Conservation (phyloP, 1,140 invertebrate species). For the Orchestia grillus region DNA sequence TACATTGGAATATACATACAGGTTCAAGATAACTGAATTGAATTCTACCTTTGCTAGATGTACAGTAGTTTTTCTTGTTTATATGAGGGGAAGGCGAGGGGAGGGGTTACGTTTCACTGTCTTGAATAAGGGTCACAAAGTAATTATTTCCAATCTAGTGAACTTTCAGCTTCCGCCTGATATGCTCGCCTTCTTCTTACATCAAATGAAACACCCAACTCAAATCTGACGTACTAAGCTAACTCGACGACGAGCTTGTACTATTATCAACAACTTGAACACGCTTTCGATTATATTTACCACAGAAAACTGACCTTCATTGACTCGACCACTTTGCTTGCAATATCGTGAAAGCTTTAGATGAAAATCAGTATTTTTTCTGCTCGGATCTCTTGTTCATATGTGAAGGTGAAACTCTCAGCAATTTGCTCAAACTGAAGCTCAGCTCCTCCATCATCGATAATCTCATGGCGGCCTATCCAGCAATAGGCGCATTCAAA, state of each 20-base stretch:
- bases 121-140: background rate
- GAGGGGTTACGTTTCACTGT: too few relatives aligned
- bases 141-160: background rate
- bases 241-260: background rate
- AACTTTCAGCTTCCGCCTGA: background rate
- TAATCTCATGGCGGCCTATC: background rate
- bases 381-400: background rate
- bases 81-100: too few relatives aligned
- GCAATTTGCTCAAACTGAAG: background rate
- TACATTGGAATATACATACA: too few relatives aligned
- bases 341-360: background rate
- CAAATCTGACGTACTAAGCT: background rate
- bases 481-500: background rate
- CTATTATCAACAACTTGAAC: background rate
- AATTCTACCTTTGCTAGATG: background rate
- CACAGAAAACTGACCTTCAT: background rate
- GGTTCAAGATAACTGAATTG: too few relatives aligned
- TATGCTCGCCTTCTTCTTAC: background rate
- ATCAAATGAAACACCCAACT: background rate
- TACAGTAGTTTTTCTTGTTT: background rate
- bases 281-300: background rate
- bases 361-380: background rate
- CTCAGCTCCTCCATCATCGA: background rate
- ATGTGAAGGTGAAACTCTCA: background rate
- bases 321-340: background rate